These are phyloP conservation scores for Ispidina lecontei DNA, from an alignment of 2,797 vertebrate genomes.

Conservation along the genomic window DNA sequence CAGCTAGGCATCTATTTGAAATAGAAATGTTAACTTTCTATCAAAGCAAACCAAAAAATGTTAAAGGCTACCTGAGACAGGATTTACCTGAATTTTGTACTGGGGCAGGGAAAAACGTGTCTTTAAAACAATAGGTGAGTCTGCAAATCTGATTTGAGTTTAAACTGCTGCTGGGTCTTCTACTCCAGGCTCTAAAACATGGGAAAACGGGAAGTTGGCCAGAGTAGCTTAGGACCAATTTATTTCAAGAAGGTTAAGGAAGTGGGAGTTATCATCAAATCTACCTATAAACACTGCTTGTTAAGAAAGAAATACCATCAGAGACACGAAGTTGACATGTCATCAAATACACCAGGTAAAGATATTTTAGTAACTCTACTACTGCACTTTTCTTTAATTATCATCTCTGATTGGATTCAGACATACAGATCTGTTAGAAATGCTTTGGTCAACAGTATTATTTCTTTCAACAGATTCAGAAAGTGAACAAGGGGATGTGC, in stretches of 20 bases:
- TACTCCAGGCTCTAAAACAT: not conserved
- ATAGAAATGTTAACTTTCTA: not conserved
- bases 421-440: not conserved
- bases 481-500: not conserved
- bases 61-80: not conserved
- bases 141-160: not conserved
- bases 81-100: not conserved
- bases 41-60: not conserved
- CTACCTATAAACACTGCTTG: not conserved
- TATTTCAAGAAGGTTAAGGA: not conserved
- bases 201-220: not conserved
- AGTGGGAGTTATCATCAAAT: not conserved
- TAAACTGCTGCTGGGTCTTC: not conserved
- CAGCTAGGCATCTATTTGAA: not conserved
- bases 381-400: not conserved
- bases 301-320: not conserved
- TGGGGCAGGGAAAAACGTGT: not conserved
- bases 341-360: not conserved
- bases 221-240: not conserved
- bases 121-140: not conserved
- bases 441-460: not conserved
- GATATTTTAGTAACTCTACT: not conserved
- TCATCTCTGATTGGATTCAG: not conserved
- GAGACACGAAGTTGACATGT: not conserved
- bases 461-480: not conserved